Conservation (phyloP, 2,113 vertebrate species). For the human (Homo sapiens) region DNA sequence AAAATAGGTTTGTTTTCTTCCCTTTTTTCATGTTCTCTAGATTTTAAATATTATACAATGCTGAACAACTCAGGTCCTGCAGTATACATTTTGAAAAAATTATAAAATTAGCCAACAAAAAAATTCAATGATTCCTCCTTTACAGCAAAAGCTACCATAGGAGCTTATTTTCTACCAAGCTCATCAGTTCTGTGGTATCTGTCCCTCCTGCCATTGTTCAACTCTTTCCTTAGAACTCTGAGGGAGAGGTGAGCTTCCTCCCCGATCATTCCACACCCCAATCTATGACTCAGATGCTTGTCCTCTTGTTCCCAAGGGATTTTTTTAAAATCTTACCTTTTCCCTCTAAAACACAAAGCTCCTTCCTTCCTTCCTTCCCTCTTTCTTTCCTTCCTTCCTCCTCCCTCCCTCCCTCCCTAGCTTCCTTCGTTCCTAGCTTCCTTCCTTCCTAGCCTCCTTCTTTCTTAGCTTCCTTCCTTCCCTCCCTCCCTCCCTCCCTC, state of each 20-base stretch:
- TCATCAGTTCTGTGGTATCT: neutral
- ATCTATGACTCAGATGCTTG: neutral
- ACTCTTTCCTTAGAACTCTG: neutral
- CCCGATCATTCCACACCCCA: accelerated
- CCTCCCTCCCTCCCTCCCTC: accelerated
- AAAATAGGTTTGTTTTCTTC: neutral
- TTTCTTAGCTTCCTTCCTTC: too few species aligned
- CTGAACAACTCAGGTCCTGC: neutral
- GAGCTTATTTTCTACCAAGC: neutral
- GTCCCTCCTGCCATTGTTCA: neutral
- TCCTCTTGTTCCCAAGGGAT: neutral
- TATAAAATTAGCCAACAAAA: neutral
- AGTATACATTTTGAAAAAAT: neutral
- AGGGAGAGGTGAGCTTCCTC: neutral
- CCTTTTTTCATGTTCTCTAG: neutral
- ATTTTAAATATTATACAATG: neutral
- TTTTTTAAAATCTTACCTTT: neutral
- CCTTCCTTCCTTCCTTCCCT: too few species aligned
- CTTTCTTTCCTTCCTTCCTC: accelerated
- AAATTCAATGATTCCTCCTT: neutral
- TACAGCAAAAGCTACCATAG: neutral
- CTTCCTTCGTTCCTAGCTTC: too few species aligned
- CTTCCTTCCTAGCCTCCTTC: too few species aligned
- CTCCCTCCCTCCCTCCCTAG: accelerated
- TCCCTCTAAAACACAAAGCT: neutral